phyloP scores from a whole-genome alignment of 2,113 vertebrate species.

The Rhabdornis inornatus region DNA sequence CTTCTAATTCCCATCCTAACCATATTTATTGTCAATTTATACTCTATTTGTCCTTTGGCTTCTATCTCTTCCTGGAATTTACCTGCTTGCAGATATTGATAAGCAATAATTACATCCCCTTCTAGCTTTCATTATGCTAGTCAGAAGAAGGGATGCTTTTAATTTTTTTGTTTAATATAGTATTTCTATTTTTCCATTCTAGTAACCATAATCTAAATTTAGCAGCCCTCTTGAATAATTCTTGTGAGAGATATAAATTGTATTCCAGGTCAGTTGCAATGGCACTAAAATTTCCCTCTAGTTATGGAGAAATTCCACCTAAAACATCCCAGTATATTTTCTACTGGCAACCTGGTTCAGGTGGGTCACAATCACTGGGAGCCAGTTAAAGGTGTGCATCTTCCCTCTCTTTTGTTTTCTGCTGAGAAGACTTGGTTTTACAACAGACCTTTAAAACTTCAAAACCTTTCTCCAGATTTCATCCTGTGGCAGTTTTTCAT shows the following conservation, averaged over 20 bases:
- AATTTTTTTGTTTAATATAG: background rate
- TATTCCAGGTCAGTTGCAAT: background rate
- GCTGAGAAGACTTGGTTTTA: background rate
- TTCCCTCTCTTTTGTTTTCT: background rate
- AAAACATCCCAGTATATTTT: background rate
- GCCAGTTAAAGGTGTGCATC: background rate
- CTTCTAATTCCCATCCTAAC: conserved; percentile 31
- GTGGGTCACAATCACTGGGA: background rate
- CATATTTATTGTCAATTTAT: conserved; percentile 34
- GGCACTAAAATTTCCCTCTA: background rate
- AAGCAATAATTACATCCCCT: conserved; percentile 6
- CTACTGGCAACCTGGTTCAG: background rate
- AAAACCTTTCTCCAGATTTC: background rate
- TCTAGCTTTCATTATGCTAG: background rate
- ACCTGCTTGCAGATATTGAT: conserved; percentile 4
- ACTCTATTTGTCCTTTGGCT: conserved; percentile 2
- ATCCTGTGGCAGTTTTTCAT: background rate
- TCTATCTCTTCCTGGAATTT: conserved; percentile 39
- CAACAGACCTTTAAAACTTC: background rate
- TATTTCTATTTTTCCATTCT: background rate
- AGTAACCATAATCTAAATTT: background rate
- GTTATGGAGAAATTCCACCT: background rate
- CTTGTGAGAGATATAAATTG: background rate
- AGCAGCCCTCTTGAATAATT: background rate
- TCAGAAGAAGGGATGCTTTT: background rate